phyloP scores from a whole-genome alignment of 2,888 invertebrate genomes.

The Lapara coniferarum region DNA sequence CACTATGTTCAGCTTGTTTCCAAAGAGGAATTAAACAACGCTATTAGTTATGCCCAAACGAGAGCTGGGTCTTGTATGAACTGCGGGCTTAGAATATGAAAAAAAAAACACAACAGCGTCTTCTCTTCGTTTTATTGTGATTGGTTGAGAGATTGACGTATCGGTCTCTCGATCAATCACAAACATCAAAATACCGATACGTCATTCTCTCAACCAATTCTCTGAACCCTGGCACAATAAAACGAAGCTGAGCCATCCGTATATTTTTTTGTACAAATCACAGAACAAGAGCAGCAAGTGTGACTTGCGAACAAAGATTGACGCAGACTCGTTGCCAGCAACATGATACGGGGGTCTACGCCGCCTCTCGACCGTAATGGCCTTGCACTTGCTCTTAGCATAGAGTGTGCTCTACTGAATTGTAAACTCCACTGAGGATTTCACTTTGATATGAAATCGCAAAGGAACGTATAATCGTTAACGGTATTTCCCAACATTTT shows the following conservation, averaged over 20 bases:
- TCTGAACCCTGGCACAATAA: no score
- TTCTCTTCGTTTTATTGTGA: no score
- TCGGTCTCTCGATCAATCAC: no score
- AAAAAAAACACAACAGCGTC: no score
- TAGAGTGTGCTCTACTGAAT: neutral
- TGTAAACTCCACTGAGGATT: neutral
- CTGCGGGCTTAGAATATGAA: no score
- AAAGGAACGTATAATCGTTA: no score
- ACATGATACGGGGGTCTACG: slow-evolving; percentile 13
- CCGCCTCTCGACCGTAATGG: slow-evolving; percentile 7
- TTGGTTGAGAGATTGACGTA: no score
- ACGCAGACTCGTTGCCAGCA: slow-evolving; percentile 18
- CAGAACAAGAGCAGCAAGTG: slow-evolving; percentile 59
- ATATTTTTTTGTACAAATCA: slow-evolving; percentile 51
- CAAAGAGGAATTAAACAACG: neutral
- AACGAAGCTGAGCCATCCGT: slow-evolving; percentile 43
- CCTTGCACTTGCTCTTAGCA: slow-evolving; percentile 4
- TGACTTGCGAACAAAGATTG: slow-evolving; percentile 55
- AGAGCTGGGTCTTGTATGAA: slow-evolving; percentile 50
- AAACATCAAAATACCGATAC: no score
- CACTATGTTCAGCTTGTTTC: neutral
- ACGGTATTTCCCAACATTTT: no score
- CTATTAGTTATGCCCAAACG: slow-evolving; percentile 40
- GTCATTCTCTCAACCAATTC: no score
- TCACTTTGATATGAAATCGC: neutral